phyloP scores from a whole-genome alignment of 2,888 invertebrate genomes.

The Anaspis maculata region DNA sequence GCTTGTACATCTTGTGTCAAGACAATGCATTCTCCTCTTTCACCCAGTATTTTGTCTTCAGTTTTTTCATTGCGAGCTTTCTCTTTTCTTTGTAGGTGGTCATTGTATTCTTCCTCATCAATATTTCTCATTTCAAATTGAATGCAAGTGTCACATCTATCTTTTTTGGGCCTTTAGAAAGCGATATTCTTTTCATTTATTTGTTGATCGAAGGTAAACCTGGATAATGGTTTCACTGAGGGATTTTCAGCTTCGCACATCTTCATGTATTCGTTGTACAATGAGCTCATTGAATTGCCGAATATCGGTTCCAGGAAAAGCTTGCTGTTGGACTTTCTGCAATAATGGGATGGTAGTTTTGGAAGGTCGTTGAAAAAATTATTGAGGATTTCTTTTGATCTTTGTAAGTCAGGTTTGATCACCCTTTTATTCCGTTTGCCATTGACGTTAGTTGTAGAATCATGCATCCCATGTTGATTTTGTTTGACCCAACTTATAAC shows the following conservation, averaged over 20 bases:
- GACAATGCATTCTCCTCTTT: conserved; percentile 12
- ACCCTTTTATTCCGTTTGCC: conserved; percentile 6
- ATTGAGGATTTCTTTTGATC: conserved; percentile 4
- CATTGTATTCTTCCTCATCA: conserved; percentile 7
- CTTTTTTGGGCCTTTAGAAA: conserved; percentile 13
- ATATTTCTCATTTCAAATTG: conserved; percentile 10
- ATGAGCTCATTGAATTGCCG: background rate
- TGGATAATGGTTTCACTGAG: conserved; percentile 3
- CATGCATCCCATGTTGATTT: conserved; percentile 7
- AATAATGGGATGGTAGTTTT: conserved; percentile 15
- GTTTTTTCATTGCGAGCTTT: conserved; percentile 16
- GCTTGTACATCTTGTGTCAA: conserved; percentile 21
- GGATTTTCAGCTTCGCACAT: conserved; percentile 9
- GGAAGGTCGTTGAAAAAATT: conserved; percentile 10
- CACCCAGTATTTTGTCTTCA: conserved; percentile 18
- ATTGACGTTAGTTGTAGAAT: conserved; percentile 3
- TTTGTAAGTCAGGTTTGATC: conserved; percentile 1
- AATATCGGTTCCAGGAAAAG: conserved; percentile 10
- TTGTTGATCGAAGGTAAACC: background rate
- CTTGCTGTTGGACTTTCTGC: conserved; percentile 12
- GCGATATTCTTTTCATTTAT: conserved; percentile 6
- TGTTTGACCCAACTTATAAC: conserved; percentile 11
- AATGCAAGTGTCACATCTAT: conserved; percentile 13
- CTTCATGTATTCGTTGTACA: conserved; percentile 9
- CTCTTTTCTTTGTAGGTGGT: conserved; percentile 9